Evolutionary conservation across 2,797 vertebrate genomes (phyloP), one percentile per base, ranked within the genome.

Genomic region (Neosalanx taihuensis): DNA sequence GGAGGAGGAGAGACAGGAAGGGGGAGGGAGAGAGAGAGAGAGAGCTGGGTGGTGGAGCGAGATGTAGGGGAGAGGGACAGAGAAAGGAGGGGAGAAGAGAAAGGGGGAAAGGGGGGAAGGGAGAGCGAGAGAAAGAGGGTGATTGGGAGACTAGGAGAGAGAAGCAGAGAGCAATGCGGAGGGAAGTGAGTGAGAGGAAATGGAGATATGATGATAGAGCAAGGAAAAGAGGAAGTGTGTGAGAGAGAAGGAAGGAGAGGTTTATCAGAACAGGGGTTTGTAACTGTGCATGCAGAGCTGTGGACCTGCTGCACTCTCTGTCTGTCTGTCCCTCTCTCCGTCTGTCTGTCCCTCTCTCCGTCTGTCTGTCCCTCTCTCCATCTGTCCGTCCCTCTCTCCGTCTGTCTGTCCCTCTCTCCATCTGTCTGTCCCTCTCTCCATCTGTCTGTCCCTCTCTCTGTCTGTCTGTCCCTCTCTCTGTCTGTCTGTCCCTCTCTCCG

Each of bases 11-110:
- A 58, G 67, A 41, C 18, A 15, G 30, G 33, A 59, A 82, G 85
- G 78, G 76, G 71, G 83, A 84, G 80, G 71, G 64, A 78, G 74
- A 7, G 61, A 23, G 71, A 46, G 75, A 78, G 70, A 58, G 70
- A 69, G 58, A 61, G 35, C 20, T 35, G 65, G 73, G 70, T 64
- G 72, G 72, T 31, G 69, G 72, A 69, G n/a, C n/a, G 53, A 37
- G 53, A 69, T n/a, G 56, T 6, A 69, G 20, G 30, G 31, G 7
- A 31, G 56, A 59, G 20, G 31, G 17, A 31, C 13, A 59, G 13
- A 18, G 58, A 6, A 10, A 23, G 7, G 6, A 4, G 13, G 6
- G 23, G 5, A 9, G 4, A 18, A 20, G 63, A n/a, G 35, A 65
- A 12, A 12, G 37, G n/a, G 18, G 13, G 49, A n/a, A 1, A 9